phyloP scores from a whole-genome alignment of 2,888 invertebrate species.

The Hololepta plana region DNA sequence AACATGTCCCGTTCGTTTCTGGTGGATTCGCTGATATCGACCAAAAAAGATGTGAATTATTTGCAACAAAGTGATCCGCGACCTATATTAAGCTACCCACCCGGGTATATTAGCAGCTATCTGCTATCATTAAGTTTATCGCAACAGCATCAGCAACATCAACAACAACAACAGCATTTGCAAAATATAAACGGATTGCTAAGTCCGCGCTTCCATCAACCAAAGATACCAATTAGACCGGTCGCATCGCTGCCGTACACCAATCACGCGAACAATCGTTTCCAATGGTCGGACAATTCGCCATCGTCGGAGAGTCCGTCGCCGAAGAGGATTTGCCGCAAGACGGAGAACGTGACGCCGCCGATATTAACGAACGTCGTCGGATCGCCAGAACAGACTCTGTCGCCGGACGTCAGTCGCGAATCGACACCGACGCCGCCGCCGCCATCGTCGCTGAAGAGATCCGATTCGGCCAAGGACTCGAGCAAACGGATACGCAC shows the following conservation, averaged over 20 bases:
- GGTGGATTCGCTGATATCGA: conserved; percentile 62
- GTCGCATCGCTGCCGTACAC: conserved; percentile 16
- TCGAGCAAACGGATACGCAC: conserved; percentile 81
- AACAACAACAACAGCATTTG: conserved; percentile 13
- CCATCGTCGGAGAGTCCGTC: conserved; percentile 6
- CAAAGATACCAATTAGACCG: conserved; percentile 20
- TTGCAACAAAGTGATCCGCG: conserved; percentile 29
- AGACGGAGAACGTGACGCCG: conserved; percentile 10
- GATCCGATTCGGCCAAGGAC: conserved; percentile 30
- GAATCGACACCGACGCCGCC: conserved; percentile 39
- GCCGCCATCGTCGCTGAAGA: conserved; percentile 13
- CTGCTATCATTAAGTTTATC: conserved; percentile 44
- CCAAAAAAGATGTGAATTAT: conserved; percentile 33
- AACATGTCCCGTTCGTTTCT: conserved; percentile 68
- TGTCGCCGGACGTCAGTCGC: conserved; percentile 24
- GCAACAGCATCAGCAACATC: conserved; percentile 33
- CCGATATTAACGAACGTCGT: conserved; percentile 11
- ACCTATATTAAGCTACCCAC: conserved; percentile 42
- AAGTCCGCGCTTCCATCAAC: conserved; percentile 25
- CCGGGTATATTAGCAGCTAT: conserved; percentile 43
- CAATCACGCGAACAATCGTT: too few relatives aligned
- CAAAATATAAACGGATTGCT: conserved; percentile 21
- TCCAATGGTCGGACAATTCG: too few relatives aligned
- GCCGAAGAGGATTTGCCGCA: conserved; percentile 14
- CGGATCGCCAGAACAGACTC: conserved; percentile 11